Conservation (phyloP, 2,888 invertebrate species). For the Hylaea fasciaria region DNA sequence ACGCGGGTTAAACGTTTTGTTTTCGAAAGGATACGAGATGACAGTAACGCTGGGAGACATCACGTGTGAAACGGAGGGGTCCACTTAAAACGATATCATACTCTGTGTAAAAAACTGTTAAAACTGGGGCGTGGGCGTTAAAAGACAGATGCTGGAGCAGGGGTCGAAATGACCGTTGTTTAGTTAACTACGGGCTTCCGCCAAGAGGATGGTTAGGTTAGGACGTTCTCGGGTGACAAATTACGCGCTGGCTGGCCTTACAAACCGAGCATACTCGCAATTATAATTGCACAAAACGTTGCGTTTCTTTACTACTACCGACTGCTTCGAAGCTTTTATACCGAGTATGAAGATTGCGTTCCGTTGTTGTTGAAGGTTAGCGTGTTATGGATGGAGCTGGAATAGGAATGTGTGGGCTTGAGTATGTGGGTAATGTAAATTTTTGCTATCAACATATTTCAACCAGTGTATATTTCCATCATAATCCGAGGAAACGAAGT, state of each 20-base stretch:
- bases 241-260: slow-evolving; percentile 33
- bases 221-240: slow-evolving; percentile 56
- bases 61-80: slow-evolving; percentile 67
- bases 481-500: slow-evolving; percentile 40
- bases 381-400: slow-evolving; percentile 34
- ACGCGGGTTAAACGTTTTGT: slow-evolving; percentile 54
- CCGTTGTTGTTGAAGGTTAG: slow-evolving; percentile 38
- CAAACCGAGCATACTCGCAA: slow-evolving; percentile 11
- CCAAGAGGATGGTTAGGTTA: slow-evolving; percentile 55
- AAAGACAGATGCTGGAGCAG: slow-evolving; percentile 64
- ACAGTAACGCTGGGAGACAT: slow-evolving; percentile 54
- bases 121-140: slow-evolving; percentile 71
- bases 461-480: slow-evolving; percentile 38
- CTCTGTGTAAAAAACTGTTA: slow-evolving; percentile 61
- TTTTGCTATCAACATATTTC: slow-evolving; percentile 36
- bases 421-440: slow-evolving; percentile 41
- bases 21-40: slow-evolving; percentile 60
- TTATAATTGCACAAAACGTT: slow-evolving; percentile 19
- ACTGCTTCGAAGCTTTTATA: slow-evolving; percentile 23
- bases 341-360: slow-evolving; percentile 32
- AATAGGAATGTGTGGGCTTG: slow-evolving; percentile 39
- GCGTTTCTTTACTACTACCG: slow-evolving; percentile 11
- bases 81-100: slow-evolving; percentile 71
- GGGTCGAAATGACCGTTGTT: slow-evolving; percentile 77
- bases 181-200: slow-evolving; percentile 81